Percentiles rank a stretch among this genome's conserved stretches.
These are phyloP conservation scores for Seira ritae DNA, from an alignment of 2,888 invertebrate genomes.

Conservation along the genomic window DNA sequence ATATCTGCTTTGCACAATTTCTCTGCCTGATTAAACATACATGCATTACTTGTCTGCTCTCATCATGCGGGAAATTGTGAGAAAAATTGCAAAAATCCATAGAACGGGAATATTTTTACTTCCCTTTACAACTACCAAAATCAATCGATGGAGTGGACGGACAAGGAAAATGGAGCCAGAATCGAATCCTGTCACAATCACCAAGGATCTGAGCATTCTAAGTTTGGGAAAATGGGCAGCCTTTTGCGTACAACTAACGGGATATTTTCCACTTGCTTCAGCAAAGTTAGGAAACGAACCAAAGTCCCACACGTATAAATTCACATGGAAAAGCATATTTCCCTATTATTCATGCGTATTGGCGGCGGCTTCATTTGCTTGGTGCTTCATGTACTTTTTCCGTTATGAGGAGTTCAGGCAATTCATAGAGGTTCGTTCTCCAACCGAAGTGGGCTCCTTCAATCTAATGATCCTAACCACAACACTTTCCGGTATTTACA, in stretches of 20 bases:
- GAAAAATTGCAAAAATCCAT: too few species aligned
- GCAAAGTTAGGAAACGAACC: not conserved
- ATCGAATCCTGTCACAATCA: not conserved
- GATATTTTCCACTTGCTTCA: slow-evolving; percentile 42
- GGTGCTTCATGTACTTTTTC: slow-evolving; percentile 44
- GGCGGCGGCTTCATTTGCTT: slow-evolving; percentile 32
- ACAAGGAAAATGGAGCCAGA: not conserved
- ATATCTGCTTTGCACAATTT: too few species aligned
- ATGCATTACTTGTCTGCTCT: too few species aligned
- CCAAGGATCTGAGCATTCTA: too few species aligned
- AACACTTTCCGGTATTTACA: slow-evolving; percentile 40
- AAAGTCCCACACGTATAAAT: slow-evolving; percentile 12
- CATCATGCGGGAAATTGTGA: too few species aligned
- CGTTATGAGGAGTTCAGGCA: slow-evolving; percentile 38
- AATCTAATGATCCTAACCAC: slow-evolving; percentile 38
- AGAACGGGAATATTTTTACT: too few species aligned
- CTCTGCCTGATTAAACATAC: too few species aligned
- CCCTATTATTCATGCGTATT: slow-evolving; percentile 40
- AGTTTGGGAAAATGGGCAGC: slow-evolving; percentile 46
- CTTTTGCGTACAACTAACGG: slow-evolving; percentile 33
- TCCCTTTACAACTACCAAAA: not conserved
- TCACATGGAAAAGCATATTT: slow-evolving; percentile 31
- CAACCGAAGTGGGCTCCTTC: slow-evolving; percentile 49
- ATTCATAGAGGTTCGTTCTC: slow-evolving; percentile 32
- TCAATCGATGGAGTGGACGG: not conserved